Conservation (phyloP, 2,113 vertebrate genomes). For the Caretta caretta region DNA sequence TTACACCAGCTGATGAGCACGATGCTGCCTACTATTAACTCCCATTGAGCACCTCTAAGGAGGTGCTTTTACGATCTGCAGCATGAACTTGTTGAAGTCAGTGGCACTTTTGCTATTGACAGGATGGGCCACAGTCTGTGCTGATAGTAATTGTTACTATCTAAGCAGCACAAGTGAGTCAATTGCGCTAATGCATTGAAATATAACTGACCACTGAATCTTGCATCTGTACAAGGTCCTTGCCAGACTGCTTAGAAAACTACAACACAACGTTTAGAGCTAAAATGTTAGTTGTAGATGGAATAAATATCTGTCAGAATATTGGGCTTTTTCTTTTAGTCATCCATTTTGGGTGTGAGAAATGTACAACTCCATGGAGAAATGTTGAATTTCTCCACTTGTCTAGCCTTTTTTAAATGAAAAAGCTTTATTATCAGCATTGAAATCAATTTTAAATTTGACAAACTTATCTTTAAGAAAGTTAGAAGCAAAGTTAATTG, state of each 20-base stretch:
- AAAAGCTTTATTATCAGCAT: background rate
- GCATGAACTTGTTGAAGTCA: fast-evolving
- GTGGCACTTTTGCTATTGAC: background rate
- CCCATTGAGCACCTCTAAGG: background rate
- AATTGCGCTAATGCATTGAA: background rate
- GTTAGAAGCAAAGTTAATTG: background rate
- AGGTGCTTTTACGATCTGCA: fast-evolving
- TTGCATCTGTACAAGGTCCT: background rate
- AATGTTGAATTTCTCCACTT: slow-evolving; percentile 8
- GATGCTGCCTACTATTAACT: fast-evolving
- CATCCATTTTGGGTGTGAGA: background rate
- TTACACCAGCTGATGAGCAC: background rate
- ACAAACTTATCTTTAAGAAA: background rate
- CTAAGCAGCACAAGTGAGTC: background rate
- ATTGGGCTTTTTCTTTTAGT: background rate
- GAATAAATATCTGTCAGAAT: slow-evolving; percentile 15
- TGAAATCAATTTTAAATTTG: background rate
- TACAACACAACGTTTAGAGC: background rate
- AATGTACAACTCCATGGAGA: background rate
- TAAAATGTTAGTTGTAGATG: background rate
- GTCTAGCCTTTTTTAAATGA: background rate
- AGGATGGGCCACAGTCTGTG: background rate
- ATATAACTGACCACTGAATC: background rate
- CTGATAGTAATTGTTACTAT: background rate
- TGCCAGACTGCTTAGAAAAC: slow-evolving; percentile 5